These are phyloP conservation scores for Sylvia atricapilla DNA, from an alignment of 2,113 vertebrate species.

Conservation along the genomic window DNA sequence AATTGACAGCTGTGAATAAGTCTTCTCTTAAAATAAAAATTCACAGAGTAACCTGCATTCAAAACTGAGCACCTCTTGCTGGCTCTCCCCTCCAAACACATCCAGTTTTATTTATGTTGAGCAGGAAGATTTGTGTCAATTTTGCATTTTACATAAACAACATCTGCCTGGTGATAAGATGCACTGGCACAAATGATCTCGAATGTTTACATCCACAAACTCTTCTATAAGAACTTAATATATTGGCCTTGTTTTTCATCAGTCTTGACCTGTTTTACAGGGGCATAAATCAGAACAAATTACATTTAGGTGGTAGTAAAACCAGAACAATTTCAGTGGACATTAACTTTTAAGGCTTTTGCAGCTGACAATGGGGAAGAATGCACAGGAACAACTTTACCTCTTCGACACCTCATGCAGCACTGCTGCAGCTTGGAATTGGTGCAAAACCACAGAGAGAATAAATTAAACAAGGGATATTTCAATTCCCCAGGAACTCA, in stretches of 20 bases:
- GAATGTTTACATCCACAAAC: not conserved
- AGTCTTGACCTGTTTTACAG: not conserved
- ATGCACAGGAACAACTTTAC: not conserved
- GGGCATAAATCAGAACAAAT: constrained; percentile 23
- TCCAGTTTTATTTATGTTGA: not conserved
- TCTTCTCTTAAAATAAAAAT: not conserved
- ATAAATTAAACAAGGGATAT: not conserved
- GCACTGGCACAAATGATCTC: not conserved
- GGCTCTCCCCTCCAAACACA: not conserved
- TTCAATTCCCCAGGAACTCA: not conserved
- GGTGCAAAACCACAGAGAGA: not conserved
- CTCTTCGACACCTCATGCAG: not conserved
- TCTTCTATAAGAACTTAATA: not conserved
- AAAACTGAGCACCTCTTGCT: not conserved
- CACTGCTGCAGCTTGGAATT: not conserved
- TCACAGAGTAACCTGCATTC: not conserved
- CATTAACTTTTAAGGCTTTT: constrained; percentile 27
- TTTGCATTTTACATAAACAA: not conserved
- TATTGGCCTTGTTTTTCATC: not conserved
- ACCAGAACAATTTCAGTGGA: not conserved
- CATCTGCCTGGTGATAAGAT: not conserved
- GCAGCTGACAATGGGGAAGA: not conserved
- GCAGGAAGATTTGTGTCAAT: not conserved
- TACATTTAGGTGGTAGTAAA: constrained; percentile 1
- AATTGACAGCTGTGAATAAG: not conserved